Evolutionary conservation across 2,113 vertebrate species (phyloP), one percentile per base, ranked within the genome.

Genomic region (Hystrix brachyura): DNA sequence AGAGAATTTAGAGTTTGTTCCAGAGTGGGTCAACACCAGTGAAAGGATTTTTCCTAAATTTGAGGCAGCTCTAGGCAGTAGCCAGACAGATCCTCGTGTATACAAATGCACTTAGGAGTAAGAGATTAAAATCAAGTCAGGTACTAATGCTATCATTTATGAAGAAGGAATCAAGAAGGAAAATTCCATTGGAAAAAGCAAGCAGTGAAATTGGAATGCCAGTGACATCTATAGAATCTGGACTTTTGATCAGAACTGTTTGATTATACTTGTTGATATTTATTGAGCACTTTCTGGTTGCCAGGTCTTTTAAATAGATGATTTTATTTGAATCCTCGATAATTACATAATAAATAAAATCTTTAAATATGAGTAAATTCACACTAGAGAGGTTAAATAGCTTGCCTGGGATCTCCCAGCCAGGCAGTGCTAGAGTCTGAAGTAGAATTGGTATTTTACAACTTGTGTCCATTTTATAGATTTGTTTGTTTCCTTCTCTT

Each of bases 141-240:
- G 34, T 69, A 57, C 65, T 92, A 91, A 53, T 14, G 57, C 1
- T 67, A 14, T 57, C 15, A 64, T 84, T 38, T 53, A 32, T 67
- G 74, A 84, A 91, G 72, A 90, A 92, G 38, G 60, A 94, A 34
- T 67, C 71, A 62, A 86, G 55, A 74, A 92, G 86, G 43, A 62
- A 76, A 95, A 67, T 85, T 76, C 9, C 65, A 87, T 87, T 88
- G 18, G 48, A 86, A 81, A 81, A 94, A 95, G 53, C 51, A 86
- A 10, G 21, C 76, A 8, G 55, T 57, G 34, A 23, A 27, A 8
- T 72, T 80, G 32, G 43, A 19, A 43, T 46, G 14, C 48, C 18
- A 57, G 9, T 79, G 43, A 90, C 83, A 81, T 5, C 34, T 76
- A 6, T 83, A 38, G 23, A 62, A 59, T 90, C 87, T 90, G 27